A percentile compares a stretch with the other conserved stretches of the same genome.
phyloP scores from a whole-genome alignment of 2,113 vertebrate species.

The Trinectes maculatus region DNA sequence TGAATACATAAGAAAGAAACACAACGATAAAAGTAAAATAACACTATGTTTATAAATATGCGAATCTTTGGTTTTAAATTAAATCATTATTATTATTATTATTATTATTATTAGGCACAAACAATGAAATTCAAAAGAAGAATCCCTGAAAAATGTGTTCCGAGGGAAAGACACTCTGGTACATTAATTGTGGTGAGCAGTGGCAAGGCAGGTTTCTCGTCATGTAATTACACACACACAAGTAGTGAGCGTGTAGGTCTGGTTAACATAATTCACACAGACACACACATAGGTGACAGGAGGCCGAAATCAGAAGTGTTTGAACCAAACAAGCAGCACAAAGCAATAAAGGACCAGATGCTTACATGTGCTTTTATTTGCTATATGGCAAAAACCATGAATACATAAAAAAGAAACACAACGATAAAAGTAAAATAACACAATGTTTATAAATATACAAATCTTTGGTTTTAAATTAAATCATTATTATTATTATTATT shows the following conservation, averaged over 20 bases:
- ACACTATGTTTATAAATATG: not conserved
- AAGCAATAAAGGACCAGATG: no score
- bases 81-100: no score
- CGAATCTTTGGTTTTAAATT: not conserved
- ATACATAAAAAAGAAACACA: not conserved
- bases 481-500: no score
- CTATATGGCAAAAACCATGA: no score
- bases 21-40: not conserved
- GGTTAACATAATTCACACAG: slow-evolving; percentile 26
- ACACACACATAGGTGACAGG: slow-evolving; percentile 1
- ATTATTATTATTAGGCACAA: no score
- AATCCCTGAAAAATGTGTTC: slow-evolving; percentile 63
- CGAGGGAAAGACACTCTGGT: slow-evolving; percentile 11
- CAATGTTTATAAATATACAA: not conserved
- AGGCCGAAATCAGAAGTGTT: not conserved
- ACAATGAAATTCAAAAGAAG: slow-evolving; percentile 61
- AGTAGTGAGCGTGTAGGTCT: slow-evolving; percentile 10
- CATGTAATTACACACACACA: no score
- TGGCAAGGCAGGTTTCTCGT: slow-evolving; percentile 39
- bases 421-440: not conserved
- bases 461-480: not conserved
- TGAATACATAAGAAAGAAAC: not conserved
- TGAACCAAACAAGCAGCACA: not conserved
- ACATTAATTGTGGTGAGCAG: slow-evolving; percentile 42
- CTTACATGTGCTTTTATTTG: no score